Conservation (phyloP, 2,113 vertebrate species). For the Corythoichthys intestinalis region DNA sequence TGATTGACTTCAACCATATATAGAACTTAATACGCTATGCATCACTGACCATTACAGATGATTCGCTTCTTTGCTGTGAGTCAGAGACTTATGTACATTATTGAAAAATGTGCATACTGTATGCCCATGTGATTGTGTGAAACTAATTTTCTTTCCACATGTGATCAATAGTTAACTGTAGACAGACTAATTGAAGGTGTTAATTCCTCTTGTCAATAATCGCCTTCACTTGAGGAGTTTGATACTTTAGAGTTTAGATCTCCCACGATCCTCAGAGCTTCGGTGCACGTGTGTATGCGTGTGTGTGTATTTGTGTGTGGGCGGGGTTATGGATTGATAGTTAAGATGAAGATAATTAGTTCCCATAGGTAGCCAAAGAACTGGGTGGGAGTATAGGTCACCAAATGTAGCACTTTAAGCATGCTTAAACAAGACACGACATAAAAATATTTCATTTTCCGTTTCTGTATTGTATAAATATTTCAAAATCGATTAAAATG, state of each 20-base stretch:
- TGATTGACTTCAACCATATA: constrained; percentile 36
- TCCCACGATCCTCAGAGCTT: constrained; percentile 33
- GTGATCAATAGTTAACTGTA: constrained; percentile 19
- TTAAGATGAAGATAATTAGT: constrained; percentile 9
- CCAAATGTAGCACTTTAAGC: neutral
- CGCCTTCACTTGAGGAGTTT: constrained; percentile 6
- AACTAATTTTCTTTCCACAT: neutral
- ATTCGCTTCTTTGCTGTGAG: constrained; percentile 27
- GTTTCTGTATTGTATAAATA: too few relatives aligned
- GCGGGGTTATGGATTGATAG: constrained; percentile 8
- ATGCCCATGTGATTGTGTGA: neutral
- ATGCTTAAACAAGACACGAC: too few relatives aligned
- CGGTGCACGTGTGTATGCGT: neutral
- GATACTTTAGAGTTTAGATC: constrained; percentile 24
- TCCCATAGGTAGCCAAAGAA: constrained; percentile 16
- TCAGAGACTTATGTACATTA: constrained; percentile 9
- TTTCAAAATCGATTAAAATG: too few relatives aligned
- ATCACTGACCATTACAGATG: constrained; percentile 38
- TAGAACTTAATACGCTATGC: constrained; percentile 45
- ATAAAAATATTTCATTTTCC: too few relatives aligned
- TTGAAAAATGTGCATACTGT: neutral
- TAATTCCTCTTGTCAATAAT: constrained; percentile 35
- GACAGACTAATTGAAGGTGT: constrained; percentile 16
- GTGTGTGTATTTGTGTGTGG: neutral
- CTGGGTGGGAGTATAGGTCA: constrained; percentile 2